Evolutionary conservation across 2,888 invertebrate genomes (phyloP), one percentile per base, ranked within the genome.

Genomic region (Lomographa bimaculata): DNA sequence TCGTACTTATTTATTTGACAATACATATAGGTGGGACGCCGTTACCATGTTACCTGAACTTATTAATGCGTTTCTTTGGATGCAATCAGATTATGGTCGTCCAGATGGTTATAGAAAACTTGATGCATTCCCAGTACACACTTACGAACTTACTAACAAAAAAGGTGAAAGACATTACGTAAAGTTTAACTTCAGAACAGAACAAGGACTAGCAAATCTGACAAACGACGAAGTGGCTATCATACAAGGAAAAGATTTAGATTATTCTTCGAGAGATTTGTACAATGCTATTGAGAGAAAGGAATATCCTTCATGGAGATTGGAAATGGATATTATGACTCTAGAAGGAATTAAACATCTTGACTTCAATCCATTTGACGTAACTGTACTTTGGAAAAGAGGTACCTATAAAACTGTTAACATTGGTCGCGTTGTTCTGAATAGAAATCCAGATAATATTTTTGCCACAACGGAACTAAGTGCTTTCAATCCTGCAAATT

Each of bases 61-160:
- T 0, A 91, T 92, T 1, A 96, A 97, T 67, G 21, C 95, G 61
- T 85, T 92, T 7, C 87, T 94, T 73, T 93, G 96, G 78, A 76
- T 95, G 49, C 95, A 96, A 64, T 91, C 94, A 3, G 97, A 97
- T 78, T 92, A 95, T 53, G 97, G 97, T 10, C 94, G 94, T 49
- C 97, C 97, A 0, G 94, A 97, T 71, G 97, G 97, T 1, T 94
- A 92, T 76, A 91, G 96, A 16, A 93, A 93, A 72, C 97, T 98
- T 97, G 94, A 97, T 64, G 96, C 95, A 20, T 98, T 95, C 60
- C 95, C 96, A 2, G 94, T 95, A 0, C 97, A 98, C 71, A 95
- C 97, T 0, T 97, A 94, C 77, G 96, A 96, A 73, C 71, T 97
- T 45, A 91, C 96, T 16, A 97, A 97, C 75, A 90, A 82, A n/a